Base-by-base conservation (phyloP, 92 coral and sea anemone genomes). In the Pocillopora grandis region DNA sequence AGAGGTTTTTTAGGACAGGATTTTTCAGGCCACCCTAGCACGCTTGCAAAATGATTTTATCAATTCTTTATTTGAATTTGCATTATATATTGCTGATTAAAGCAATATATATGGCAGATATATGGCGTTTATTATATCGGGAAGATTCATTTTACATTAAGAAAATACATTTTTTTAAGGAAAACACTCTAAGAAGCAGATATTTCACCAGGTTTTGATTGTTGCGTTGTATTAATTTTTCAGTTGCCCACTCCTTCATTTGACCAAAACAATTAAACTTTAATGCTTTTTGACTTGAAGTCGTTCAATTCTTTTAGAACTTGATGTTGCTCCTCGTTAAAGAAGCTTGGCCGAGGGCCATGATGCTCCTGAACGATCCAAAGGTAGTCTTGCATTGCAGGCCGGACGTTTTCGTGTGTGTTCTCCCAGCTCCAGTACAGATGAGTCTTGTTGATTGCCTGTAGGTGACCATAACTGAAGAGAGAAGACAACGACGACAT, bases 381-480 rank as follows among this genome's bases (percentile, higher is more conserved):
- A 58, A 94, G 86, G 52, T 78, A 72, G 84, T 94, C 98, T 83
- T 89, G 90, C 16, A 83, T 72, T 8, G 75, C 80, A 11, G 91
- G 71, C 16, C 78, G 79, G 59, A 89, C 36, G 12, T 89, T 59
- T 14, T 86, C 91, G 18, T 83, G 85, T 0, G 98, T 86, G 87
- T 94, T 94, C 80, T 94, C 98, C 95, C 98, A 94, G 60, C 80
- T 80, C 98, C 98, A 94, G 84, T 85, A 76, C 37, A 94, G 76
- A 84, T 94, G 98, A 58, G 98, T 91, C 59, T 58, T 69, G 80
- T 94, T 94, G 10, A 94, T 61, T 20, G 88, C 98, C 73, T 94
- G 98, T 19, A 94, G 77, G 75, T 94, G 98, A 18, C 98, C 98
- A 71, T 86, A 94, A 62, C 98, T 94, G 76, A 11, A 42, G 52